Evolutionary conservation across 2,797 vertebrate genomes (phyloP), one percentile per base, ranked within the genome.

Genomic region (Etheostoma nigrum): DNA sequence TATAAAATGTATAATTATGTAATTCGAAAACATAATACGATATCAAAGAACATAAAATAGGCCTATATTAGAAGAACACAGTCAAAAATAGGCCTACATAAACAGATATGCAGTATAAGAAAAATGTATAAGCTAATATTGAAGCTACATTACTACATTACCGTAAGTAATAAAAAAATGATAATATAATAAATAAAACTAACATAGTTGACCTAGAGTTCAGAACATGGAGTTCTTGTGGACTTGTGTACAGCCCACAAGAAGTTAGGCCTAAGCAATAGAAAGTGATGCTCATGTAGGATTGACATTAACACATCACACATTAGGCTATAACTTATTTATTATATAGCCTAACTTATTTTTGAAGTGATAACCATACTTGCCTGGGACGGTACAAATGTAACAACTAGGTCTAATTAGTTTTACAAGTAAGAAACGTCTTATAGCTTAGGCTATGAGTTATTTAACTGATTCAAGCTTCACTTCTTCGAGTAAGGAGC

Each of bases 401-500:
- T 18, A 42, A 25, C 6, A 6, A 15, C 13, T 33, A 12, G 19
- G 47, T 52, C 9, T 16, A 51, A 16, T 52, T 25, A 23, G 33
- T 27, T 14, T 12, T 3, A 4, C 36, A 49, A 14, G 21, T 33
- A 48, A 70, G 27, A n/a, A 49, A 53, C 52, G 19, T 60, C 6
- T 23, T 1, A 2, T 48, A n/a, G n/a, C n/a, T n/a, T n/a, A 48
- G 16, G 16, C 18, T 27, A 58, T 27, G 16, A 23, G 11, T 47
- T 40, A 40, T 33, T 19, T 16, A 42, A 68, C 49, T 19, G 60
- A 25, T 40, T 19, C 53, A 8, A 8, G 54, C 51, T 70, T 68
- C 11, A 78, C 75, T 81, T 86, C 59, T 21, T 45, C 7, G 30
- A 79, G 61, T 68, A 55, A 69, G 44, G 62, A 61, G 52, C 51